Percentiles rank a stretch among this genome's conserved stretches.
These are phyloP conservation scores for Trachymyrmex cornetzi DNA, from an alignment of 1,140 invertebrate species.

Conservation along the genomic window DNA sequence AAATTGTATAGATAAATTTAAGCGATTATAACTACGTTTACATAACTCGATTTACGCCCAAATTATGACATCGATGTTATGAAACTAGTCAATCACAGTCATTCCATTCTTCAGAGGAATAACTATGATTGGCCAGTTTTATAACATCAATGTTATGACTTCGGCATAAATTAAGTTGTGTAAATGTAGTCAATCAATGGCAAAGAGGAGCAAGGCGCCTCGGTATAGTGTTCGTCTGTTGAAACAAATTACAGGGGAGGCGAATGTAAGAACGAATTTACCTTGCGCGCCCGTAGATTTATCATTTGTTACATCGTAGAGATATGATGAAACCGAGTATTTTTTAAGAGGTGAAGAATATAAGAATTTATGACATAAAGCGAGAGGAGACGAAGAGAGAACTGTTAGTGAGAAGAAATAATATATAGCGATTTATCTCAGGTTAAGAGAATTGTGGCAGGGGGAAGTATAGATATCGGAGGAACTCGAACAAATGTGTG, in stretches of 20 bases:
- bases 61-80: no score
- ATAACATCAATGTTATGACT: no score
- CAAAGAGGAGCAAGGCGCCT: slow-evolving; percentile 49
- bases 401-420: slow-evolving; percentile 51
- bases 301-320: slow-evolving; percentile 67
- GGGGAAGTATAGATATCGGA: slow-evolving; percentile 40
- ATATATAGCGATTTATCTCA: slow-evolving; percentile 74
- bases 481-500: slow-evolving; percentile 80
- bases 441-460: slow-evolving; percentile 65
- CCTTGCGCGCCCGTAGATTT: slow-evolving; percentile 61
- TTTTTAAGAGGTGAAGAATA: slow-evolving; percentile 67
- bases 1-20: slow-evolving; percentile 62
- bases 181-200: no score
- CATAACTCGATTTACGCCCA: no score
- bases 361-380: slow-evolving; percentile 51
- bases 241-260: slow-evolving; percentile 27
- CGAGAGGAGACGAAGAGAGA: slow-evolving; percentile 16
- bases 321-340: slow-evolving; percentile 67
- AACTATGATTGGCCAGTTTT: no score
- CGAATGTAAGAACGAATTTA: slow-evolving; percentile 42
- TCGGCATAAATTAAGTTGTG: no score
- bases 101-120: no score
- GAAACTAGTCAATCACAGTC: no score
- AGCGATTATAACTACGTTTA: not conserved
- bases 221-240: slow-evolving; percentile 68